A percentile compares a stretch with the other conserved stretches of the same genome.
These are phyloP conservation scores for Tetrao urogallus DNA, from an alignment of 2,113 vertebrate species.

Conservation along the genomic window DNA sequence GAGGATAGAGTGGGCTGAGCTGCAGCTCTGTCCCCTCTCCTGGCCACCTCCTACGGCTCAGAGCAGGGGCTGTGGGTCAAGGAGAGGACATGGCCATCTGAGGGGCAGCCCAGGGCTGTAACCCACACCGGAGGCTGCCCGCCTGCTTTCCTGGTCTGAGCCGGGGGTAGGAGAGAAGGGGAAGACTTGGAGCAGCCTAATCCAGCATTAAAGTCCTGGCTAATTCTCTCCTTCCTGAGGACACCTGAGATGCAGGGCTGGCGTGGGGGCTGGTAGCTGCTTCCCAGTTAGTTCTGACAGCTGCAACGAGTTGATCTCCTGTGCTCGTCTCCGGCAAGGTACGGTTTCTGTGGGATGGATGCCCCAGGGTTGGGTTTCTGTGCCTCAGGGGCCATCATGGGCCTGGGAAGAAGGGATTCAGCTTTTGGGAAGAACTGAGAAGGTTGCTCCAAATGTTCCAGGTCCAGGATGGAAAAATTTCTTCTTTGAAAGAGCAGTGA, in stretches of 20 bases:
- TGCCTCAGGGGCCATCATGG: background rate
- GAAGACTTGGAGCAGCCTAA: constrained; percentile 20
- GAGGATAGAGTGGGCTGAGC: background rate
- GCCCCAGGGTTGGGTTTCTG: background rate
- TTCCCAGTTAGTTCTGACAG: constrained; percentile 50
- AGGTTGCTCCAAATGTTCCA: no score
- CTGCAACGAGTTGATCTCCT: constrained; percentile 27
- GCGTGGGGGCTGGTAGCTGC: background rate
- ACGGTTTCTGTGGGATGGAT: background rate
- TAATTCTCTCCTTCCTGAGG: constrained; percentile 67
- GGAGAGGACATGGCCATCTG: accelerated
- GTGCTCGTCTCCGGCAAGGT: background rate
- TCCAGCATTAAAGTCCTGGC: constrained; percentile 41
- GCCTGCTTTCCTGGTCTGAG: background rate
- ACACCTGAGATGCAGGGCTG: constrained; percentile 40
- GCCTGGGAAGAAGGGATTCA: background rate
- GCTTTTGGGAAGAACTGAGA: background rate
- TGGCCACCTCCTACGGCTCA: accelerated
- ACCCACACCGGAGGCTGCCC: background rate
- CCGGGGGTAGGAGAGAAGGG: background rate
- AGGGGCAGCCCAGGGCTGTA: background rate
- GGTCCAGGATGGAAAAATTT: no score
- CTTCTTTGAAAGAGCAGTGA: no score
- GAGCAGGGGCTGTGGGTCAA: background rate
- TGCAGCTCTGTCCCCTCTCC: background rate